These are phyloP conservation scores for Drosophila equinoxialis DNA, from an alignment of 1,140 invertebrate species.

Conservation along the genomic window DNA sequence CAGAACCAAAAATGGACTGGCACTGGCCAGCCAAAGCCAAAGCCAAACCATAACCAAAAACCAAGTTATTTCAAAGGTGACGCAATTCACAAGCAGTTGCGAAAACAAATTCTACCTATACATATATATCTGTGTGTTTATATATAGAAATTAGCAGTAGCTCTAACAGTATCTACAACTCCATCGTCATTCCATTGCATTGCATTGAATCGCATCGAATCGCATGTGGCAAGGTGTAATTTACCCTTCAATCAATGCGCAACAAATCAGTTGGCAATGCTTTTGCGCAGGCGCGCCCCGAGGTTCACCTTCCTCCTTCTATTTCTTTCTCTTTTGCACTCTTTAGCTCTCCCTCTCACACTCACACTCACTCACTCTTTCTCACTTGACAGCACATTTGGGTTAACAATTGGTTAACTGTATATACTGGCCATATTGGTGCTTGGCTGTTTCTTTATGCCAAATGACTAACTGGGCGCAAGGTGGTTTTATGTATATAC, in stretches of 20 bases:
- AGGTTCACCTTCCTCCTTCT: conserved; percentile 15
- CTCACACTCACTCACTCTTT: neutral
- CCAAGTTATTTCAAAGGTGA: conserved; percentile 49
- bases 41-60: conserved; percentile 36
- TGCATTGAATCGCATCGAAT: conserved; percentile 58
- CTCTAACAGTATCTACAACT: conserved; percentile 41
- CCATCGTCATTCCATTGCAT: conserved; percentile 39
- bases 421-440: conserved; percentile 57
- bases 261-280: conserved; percentile 78
- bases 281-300: conserved; percentile 65
- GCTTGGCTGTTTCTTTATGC: conserved; percentile 42
- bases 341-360: neutral
- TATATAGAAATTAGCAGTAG: conserved; percentile 38
- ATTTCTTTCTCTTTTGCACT: neutral
- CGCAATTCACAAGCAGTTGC: conserved; percentile 69
- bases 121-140: conserved; percentile 26
- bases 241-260: conserved; percentile 80
- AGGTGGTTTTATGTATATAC: conserved; percentile 59
- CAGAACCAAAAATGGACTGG: conserved; percentile 49
- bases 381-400: conserved; percentile 78
- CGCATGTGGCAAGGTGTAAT: conserved; percentile 79
- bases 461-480: conserved; percentile 77
- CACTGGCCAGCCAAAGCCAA: conserved; percentile 36
- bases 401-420: conserved; percentile 79
- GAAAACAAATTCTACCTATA: conserved; percentile 59